Evolutionary conservation across 2,797 vertebrate species (phyloP).

Genomic region (Erethizon dorsatum): DNA sequence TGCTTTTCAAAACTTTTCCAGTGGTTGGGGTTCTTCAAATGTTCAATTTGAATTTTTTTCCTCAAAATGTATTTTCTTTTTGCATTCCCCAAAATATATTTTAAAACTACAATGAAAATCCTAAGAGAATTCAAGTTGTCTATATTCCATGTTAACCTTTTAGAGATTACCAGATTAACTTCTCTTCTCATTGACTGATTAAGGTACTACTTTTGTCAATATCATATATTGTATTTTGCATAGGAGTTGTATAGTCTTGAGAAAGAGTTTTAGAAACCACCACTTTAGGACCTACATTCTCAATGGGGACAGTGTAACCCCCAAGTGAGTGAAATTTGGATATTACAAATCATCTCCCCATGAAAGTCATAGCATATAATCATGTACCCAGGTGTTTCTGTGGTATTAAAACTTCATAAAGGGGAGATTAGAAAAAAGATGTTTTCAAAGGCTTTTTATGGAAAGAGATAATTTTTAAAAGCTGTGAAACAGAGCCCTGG

Average conservation of each 20-base stretch:
- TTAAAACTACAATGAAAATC: slow-evolving; percentile 26
- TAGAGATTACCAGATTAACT: slow-evolving; percentile 27
- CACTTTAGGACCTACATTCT: background rate
- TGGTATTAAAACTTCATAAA: slow-evolving; percentile 34
- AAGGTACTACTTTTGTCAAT: slow-evolving; percentile 55
- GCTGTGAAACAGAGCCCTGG: slow-evolving; percentile 20
- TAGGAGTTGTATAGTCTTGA: background rate
- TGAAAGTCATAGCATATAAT: background rate
- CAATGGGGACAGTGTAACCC: background rate
- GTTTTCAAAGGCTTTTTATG: slow-evolving; percentile 37
- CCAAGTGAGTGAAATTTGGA: background rate
- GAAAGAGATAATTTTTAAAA: background rate
- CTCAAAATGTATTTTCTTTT: slow-evolving; percentile 11
- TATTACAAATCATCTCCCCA: background rate
- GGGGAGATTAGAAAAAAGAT: background rate
- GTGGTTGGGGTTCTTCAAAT: background rate
- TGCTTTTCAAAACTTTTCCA: slow-evolving; percentile 25
- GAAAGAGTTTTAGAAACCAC: background rate
- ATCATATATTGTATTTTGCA: slow-evolving; percentile 49
- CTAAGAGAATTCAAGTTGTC: background rate
- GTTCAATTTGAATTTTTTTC: slow-evolving; percentile 12
- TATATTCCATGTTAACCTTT: background rate
- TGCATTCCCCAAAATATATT: background rate
- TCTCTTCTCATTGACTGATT: slow-evolving; percentile 26
- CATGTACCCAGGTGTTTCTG: slow-evolving; percentile 13